Conservation (phyloP, 2,888 invertebrate genomes). For the Synanthedon myopaeformis region DNA sequence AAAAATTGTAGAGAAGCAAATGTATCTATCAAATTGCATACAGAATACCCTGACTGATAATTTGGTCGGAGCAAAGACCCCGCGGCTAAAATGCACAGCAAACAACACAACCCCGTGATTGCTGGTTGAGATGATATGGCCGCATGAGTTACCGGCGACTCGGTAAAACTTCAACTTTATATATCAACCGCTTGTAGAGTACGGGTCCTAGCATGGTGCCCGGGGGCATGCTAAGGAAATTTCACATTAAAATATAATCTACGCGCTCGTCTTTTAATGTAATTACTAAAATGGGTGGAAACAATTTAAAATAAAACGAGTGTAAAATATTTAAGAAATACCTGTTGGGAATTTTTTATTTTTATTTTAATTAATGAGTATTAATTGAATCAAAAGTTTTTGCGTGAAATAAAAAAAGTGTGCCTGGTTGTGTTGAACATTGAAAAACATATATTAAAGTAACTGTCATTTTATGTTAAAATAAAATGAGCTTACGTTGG, state of each 20-base stretch:
- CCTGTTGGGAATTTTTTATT: no score
- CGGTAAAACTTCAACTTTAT: slow-evolving; percentile 1
- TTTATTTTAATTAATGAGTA: no score
- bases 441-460: no score
- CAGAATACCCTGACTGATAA: slow-evolving; percentile 36
- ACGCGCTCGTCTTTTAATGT: not conserved
- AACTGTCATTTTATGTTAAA: no score
- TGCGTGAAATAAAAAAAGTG: no score
- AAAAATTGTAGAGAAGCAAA: not conserved
- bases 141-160: slow-evolving; percentile 20
- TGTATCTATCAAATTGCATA: slow-evolving; percentile 5
- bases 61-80: slow-evolving; percentile 29
- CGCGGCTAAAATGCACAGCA: slow-evolving; percentile 33
- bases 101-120: slow-evolving; percentile 55
- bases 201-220: slow-evolving; percentile 15
- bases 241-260: not conserved
- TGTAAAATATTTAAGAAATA: no score
- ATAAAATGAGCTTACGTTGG: no score
- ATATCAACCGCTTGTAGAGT: slow-evolving; percentile 1
- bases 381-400: no score
- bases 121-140: slow-evolving; percentile 37
- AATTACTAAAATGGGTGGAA: not conserved
- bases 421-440: no score
- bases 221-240: slow-evolving; percentile 25
- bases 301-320: not conserved